A percentile compares a stretch with the other conserved stretches of the same genome.
These are phyloP conservation scores for Cataglyphis rosenhaueri DNA, from an alignment of 2,888 invertebrate species.

Conservation along the genomic window DNA sequence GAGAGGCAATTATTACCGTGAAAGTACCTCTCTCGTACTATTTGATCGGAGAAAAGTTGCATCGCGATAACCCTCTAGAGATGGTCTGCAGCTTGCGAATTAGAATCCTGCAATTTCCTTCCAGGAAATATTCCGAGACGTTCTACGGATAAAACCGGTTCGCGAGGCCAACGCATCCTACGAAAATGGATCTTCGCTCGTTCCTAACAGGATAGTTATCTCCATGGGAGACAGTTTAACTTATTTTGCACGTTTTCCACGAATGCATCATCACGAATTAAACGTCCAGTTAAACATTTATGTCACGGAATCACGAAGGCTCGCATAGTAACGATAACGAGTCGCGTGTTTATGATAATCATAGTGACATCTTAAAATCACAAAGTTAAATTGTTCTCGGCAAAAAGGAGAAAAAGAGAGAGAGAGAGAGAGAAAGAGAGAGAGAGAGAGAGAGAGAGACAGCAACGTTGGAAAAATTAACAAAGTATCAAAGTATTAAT, in stretches of 20 bases:
- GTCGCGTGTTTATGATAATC: not conserved
- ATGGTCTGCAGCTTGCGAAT: constrained; percentile 53
- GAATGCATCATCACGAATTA: constrained; percentile 22
- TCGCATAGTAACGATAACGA: constrained; percentile 2
- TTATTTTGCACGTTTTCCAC: constrained; percentile 25
- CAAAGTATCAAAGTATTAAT: not conserved
- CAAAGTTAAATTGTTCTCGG: not conserved
- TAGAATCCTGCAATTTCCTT: constrained; percentile 66
- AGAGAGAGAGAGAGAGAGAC: too few relatives aligned
- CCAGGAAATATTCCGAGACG: constrained; percentile 57
- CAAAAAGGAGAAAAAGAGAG: not conserved
- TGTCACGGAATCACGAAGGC: not conserved
- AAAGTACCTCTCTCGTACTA: constrained; percentile 41
- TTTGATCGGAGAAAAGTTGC: constrained; percentile 43
- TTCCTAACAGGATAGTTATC: constrained; percentile 25
- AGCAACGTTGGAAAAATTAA: not conserved
- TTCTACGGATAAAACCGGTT: constrained; percentile 53
- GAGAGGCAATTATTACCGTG: constrained; percentile 42
- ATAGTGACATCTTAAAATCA: not conserved
- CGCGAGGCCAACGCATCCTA: constrained; percentile 38
- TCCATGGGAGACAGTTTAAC: not conserved
- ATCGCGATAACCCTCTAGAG: constrained; percentile 27
- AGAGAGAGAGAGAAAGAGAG: not conserved
- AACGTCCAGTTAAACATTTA: constrained; percentile 19
- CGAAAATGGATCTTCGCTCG: constrained; percentile 47